Percentiles rank a stretch among this genome's conserved stretches.
phyloP scores from a whole-genome alignment of 2,888 invertebrate genomes.

The Tetropium fuscum region DNA sequence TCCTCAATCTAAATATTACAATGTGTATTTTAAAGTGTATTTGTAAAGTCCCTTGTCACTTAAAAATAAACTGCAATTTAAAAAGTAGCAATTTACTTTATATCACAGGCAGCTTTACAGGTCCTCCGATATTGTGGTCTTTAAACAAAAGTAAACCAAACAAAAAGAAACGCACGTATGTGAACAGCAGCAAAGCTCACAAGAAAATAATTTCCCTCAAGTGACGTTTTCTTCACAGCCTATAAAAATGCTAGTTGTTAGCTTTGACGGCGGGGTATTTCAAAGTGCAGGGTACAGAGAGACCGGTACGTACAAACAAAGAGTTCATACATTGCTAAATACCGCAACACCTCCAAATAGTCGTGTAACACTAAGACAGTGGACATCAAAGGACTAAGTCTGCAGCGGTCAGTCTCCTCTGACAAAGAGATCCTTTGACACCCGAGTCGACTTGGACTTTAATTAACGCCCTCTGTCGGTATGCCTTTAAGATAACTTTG shows the following conservation, averaged over 20 bases:
- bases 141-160: constrained; percentile 2
- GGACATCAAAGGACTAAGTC: constrained; percentile 63
- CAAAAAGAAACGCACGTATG: background rate
- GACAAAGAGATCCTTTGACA: constrained; percentile 65
- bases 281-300: constrained; percentile 33
- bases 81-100: too few species aligned
- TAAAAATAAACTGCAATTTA: too few species aligned
- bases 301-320: constrained; percentile 46
- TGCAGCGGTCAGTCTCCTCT: constrained; percentile 62
- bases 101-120: too few species aligned
- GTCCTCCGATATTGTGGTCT: too few species aligned
- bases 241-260: constrained; percentile 34
- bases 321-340: constrained; percentile 63
- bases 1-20: too few species aligned
- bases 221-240: constrained; percentile 49
- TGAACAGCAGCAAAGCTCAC: constrained; percentile 1
- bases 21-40: too few species aligned
- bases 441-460: constrained; percentile 64
- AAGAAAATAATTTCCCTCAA: constrained; percentile 51
- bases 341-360: constrained; percentile 66
- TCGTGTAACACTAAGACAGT: constrained; percentile 65
- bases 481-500: constrained; percentile 61
- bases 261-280: constrained; percentile 37
- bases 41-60: too few species aligned
- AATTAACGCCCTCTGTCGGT: constrained; percentile 64